These are phyloP conservation scores for Gymnoscelis rufifasciata DNA, from an alignment of 2,888 invertebrate species.

Conservation along the genomic window DNA sequence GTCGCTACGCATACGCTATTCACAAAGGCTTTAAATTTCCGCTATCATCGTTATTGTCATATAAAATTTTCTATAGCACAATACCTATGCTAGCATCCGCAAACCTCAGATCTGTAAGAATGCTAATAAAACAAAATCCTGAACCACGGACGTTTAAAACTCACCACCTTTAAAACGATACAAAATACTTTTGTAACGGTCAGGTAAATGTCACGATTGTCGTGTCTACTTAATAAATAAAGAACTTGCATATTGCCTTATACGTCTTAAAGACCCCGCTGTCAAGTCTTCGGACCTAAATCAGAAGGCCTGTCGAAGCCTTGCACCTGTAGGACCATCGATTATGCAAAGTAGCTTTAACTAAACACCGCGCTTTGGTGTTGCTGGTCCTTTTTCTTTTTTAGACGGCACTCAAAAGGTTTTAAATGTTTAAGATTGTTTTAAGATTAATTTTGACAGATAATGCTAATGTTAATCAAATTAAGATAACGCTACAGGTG, in stretches of 20 bases:
- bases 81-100: too few species aligned
- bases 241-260: slow-evolving; percentile 64
- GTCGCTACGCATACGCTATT: too few species aligned
- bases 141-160: slow-evolving; percentile 5
- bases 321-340: slow-evolving; percentile 74
- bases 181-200: slow-evolving; percentile 25
- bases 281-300: slow-evolving; percentile 69
- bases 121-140: not conserved
- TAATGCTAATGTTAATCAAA: too few species aligned
- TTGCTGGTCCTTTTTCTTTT: slow-evolving; percentile 40
- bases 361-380: slow-evolving; percentile 59
- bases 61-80: too few species aligned
- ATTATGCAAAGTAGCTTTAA: slow-evolving; percentile 73
- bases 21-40: too few species aligned
- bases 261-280: slow-evolving; percentile 58
- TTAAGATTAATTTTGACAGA: not conserved
- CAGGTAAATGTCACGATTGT: slow-evolving; percentile 34
- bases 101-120: too few species aligned
- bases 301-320: slow-evolving; percentile 57
- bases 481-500: too few species aligned
- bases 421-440: not conserved
- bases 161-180: slow-evolving; percentile 17
- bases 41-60: too few species aligned
- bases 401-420: slow-evolving; percentile 4
- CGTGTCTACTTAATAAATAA: slow-evolving; percentile 58